These are phyloP conservation scores for Pterostichus madidus DNA, from an alignment of 2,888 invertebrate genomes.

Conservation along the genomic window DNA sequence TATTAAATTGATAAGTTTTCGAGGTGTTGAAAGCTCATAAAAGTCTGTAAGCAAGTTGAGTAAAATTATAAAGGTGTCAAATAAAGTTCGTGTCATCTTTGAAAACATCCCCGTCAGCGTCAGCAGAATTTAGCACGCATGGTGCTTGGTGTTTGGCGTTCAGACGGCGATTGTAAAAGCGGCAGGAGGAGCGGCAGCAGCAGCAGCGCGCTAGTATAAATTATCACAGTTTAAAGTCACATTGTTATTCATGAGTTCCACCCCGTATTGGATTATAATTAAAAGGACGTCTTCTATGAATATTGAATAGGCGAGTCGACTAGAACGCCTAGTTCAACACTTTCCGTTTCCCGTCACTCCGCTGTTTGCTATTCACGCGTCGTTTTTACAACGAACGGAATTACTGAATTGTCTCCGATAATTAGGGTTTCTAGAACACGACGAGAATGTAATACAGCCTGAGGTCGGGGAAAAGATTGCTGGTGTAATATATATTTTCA, in stretches of 20 bases:
- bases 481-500: slow-evolving; percentile 60
- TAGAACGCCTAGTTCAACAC: slow-evolving; percentile 39
- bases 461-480: slow-evolving; percentile 28
- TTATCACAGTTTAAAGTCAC: slow-evolving; percentile 60
- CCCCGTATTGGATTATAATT: slow-evolving; percentile 59
- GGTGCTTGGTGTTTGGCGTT: not conserved
- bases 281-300: slow-evolving; percentile 59
- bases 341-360: slow-evolving; percentile 24
- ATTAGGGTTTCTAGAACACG: slow-evolving; percentile 43
- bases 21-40: slow-evolving; percentile 41
- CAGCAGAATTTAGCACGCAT: slow-evolving; percentile 15
- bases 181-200: not conserved
- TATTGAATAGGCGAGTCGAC: slow-evolving; percentile 43
- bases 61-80: slow-evolving; percentile 50
- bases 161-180: too few species aligned
- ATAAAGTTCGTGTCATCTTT: slow-evolving; percentile 52
- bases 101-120: slow-evolving; percentile 19
- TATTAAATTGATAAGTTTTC: slow-evolving; percentile 30
- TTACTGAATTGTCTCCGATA: slow-evolving; percentile 60
- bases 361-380: slow-evolving; percentile 52
- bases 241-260: slow-evolving; percentile 59
- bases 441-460: slow-evolving; percentile 30
- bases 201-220: slow-evolving; percentile 41
- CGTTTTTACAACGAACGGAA: slow-evolving; percentile 58
- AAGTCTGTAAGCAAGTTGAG: slow-evolving; percentile 2